These are phyloP conservation scores for Elysia chlorotica DNA, from an alignment of 1,140 invertebrate species.

Conservation along the genomic window DNA sequence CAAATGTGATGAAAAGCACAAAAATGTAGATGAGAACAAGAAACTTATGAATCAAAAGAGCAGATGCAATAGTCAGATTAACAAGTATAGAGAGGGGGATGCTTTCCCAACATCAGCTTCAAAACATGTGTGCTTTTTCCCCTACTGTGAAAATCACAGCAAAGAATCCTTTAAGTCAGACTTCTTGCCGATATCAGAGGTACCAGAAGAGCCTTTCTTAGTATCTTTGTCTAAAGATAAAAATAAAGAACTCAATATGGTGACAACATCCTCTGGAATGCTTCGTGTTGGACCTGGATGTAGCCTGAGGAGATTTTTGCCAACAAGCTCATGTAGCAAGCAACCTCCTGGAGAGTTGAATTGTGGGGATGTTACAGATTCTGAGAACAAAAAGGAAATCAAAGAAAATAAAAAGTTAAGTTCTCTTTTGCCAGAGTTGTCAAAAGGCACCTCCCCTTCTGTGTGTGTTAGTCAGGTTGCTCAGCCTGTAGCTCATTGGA, in stretches of 20 bases:
- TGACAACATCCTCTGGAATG: conserved; percentile 12
- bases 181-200: conserved; percentile 9
- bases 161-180: background rate
- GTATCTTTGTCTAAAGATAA: conserved; percentile 17
- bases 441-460: background rate
- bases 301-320: background rate
- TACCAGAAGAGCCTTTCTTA: conserved; percentile 16
- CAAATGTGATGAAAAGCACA: no score
- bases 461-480: no score
- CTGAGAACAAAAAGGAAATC: background rate
- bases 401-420: background rate
- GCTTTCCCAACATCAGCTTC: no score
- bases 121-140: conserved; percentile 11
- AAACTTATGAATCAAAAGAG: no score
- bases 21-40: no score
- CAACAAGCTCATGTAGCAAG: background rate
- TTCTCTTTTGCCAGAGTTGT: background rate
- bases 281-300: conserved; percentile 9
- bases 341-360: background rate
- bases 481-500: no score
- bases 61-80: no score
- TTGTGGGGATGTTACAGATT: background rate
- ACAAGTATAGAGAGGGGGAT: no score
- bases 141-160: conserved; percentile 4
- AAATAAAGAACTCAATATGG: conserved; percentile 20